Evolutionary conservation across 1,140 invertebrate genomes (phyloP), one percentile per base, ranked within the genome.

Genomic region (Sinonovacula constricta): DNA sequence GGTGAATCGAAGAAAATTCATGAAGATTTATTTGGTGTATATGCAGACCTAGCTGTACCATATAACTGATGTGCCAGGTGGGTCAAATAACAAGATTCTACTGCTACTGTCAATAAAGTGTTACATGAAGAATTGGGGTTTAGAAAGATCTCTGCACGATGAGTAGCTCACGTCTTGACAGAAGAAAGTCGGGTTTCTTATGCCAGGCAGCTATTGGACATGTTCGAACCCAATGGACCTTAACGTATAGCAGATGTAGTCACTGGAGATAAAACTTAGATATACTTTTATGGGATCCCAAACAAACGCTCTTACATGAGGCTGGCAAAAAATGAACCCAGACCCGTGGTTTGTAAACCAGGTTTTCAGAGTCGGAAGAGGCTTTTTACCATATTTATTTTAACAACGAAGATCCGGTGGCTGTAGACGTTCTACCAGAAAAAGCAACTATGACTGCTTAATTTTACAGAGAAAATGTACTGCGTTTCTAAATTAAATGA

Each of bases 401-500:
- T 30, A 45, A 45, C 39, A 7, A 45, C 18, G 39, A 45, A 45
- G 39, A 18, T 18, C 39, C 39, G 39, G 7, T 10, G 39, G 18
- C 39, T 45, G 39, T 45, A 45, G 39, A 45, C 18, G 39, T 45
- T 45, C 39, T 26, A 14, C 15, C 14, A 30, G 28, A 30, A 60
- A 60, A 60, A 60, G 15, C 57, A 45, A 60, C 57, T 30, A 60
- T 60, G 57, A 60, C 57, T 14, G 7, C 24, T 28, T 28, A 30
- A 60, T 60, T 10, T 60, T 60, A 60, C 30, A 26, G 57, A 30
- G 15, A 60, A 60, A 60, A 10, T 60, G 57, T 28, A 30, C 57
- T 60, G 2, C 57, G 57, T 60, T 60, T 60, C 28, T 60, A 60
- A 60, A 26, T 28, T 60, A n/a, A 60, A 60, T 60, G 57, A 60